Evolutionary conservation across 2,797 vertebrate genomes (phyloP), one percentile per base, ranked within the genome.

Genomic region (Phalanger gymnotis): DNA sequence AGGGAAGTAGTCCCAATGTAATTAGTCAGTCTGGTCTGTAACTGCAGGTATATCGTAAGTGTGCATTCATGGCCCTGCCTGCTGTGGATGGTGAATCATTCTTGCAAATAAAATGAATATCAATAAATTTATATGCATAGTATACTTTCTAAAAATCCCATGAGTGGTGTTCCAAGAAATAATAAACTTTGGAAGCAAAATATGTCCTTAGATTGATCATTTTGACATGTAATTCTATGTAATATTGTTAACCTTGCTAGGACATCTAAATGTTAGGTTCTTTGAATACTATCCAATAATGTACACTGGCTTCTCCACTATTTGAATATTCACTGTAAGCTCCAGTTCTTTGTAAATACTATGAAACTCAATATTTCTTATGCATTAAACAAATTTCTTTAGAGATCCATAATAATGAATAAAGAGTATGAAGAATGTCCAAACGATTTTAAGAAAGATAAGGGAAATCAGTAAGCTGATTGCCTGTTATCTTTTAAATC

Each of bases 251-350:
- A 90, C 11, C 66, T 16, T 52, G 54, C n/a, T 58, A 58, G 56
- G 27, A 94, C 58, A 52, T 93, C 11, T 93, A 31, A 91, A 90
- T 54, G n/a, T 27, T 57, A 93, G 31, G 5, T 34, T 96, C 28
- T 51, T 91, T 31, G 40, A 30, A n/a, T 54, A 53, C 16, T 53
- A 52, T 34, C 53, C 31, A 81, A 61, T 53, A 91, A 28, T 53
- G 40, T 47, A 66, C 30, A 93, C 2, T 93, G 2, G 0, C 27
- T 61, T 55, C 92, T 94, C 54, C 22, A 56, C 11, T 55, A 7
- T 53, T 10, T n/a, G 10, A 73, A 7, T 92, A 52, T 61, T 90
- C 51, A 95, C 61, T 93, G 0, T 47, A 53, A 53, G 34, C 89
- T 90, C n/a, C 14, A 7, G 31, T 55, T 93, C 12, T 91, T 89